phyloP scores from a whole-genome alignment of 2,113 vertebrate genomes.

The Irena cyanogastra region DNA sequence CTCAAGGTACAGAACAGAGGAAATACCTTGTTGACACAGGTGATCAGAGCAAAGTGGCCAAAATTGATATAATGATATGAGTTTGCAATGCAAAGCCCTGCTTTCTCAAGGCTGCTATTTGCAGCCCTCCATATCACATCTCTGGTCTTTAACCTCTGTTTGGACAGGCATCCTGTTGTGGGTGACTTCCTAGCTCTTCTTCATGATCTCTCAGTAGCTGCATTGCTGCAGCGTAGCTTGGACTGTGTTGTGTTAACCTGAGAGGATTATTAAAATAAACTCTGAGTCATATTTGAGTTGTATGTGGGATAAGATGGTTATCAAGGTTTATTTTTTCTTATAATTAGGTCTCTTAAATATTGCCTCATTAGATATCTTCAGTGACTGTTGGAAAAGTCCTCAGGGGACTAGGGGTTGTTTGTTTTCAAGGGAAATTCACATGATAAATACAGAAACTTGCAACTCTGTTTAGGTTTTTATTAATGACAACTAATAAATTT shows the following conservation, averaged over 20 bases:
- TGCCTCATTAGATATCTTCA: slow-evolving; percentile 51
- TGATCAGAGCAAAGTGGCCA: slow-evolving; percentile 58
- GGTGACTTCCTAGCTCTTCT: neutral
- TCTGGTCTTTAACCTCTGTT: neutral
- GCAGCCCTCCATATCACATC: neutral
- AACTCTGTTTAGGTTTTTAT: neutral
- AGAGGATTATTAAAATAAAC: slow-evolving; percentile 51
- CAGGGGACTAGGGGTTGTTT: neutral
- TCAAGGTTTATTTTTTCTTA: slow-evolving; percentile 52
- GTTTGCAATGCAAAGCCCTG: neutral
- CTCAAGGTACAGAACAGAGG: slow-evolving; percentile 59
- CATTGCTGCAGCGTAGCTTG: neutral
- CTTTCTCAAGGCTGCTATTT: slow-evolving; percentile 33
- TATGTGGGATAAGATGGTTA: slow-evolving; percentile 53
- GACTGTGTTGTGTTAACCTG: neutral
- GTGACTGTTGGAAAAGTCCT: slow-evolving; percentile 43
- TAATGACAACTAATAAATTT: neutral
- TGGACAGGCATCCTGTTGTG: neutral
- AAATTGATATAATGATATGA: slow-evolving; percentile 37
- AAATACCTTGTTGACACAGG: slow-evolving; percentile 63
- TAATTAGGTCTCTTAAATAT: slow-evolving; percentile 49
- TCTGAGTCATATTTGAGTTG: slow-evolving; percentile 45
- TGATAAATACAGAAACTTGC: slow-evolving; percentile 24
- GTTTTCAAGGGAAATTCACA: slow-evolving; percentile 17
- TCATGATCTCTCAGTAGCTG: neutral